Percentiles rank a stretch among this genome's conserved stretches.
phyloP scores from a whole-genome alignment of 2,113 vertebrate genomes.

The Paradoxurus hermaphroditus region DNA sequence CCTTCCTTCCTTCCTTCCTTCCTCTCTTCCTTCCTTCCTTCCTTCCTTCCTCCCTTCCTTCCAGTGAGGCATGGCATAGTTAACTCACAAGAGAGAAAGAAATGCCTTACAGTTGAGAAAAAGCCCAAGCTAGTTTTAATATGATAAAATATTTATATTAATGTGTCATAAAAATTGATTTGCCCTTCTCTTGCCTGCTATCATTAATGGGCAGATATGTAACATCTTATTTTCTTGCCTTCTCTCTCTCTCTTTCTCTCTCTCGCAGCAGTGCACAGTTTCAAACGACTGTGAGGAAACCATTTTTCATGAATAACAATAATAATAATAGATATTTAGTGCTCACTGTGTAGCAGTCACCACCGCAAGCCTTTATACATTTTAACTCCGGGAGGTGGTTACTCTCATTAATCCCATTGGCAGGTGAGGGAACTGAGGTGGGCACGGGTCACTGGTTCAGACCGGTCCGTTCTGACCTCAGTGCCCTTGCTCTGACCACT shows the following conservation, averaged over 20 bases:
- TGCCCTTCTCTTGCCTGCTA: conserved; percentile 38
- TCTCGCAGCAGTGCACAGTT: neutral
- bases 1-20: fast-evolving
- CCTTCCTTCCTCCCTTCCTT: neutral
- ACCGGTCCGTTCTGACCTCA: neutral
- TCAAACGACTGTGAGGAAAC: neutral
- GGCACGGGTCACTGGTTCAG: fast-evolving
- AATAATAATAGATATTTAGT: neutral
- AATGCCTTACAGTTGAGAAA: conserved; percentile 32
- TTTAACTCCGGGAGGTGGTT: neutral
- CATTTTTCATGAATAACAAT: neutral
- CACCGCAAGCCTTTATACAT: neutral
- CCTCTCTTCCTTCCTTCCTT: neutral
- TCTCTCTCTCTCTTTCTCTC: neutral
- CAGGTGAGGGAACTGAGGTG: neutral
- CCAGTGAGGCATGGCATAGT: neutral
- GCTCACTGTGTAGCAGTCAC: neutral
- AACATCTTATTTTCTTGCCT: conserved; percentile 53
- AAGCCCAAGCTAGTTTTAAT: conserved; percentile 29
- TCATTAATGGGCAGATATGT: conserved; percentile 33
- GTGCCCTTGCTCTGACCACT: neutral
- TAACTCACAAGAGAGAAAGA: conserved; percentile 48
- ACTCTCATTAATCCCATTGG: neutral
- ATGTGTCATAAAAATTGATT: conserved; percentile 51
- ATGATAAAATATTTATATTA: conserved; percentile 70